These are phyloP conservation scores for Drosophila cognata DNA, from an alignment of 2,888 invertebrate genomes.

Conservation along the genomic window DNA sequence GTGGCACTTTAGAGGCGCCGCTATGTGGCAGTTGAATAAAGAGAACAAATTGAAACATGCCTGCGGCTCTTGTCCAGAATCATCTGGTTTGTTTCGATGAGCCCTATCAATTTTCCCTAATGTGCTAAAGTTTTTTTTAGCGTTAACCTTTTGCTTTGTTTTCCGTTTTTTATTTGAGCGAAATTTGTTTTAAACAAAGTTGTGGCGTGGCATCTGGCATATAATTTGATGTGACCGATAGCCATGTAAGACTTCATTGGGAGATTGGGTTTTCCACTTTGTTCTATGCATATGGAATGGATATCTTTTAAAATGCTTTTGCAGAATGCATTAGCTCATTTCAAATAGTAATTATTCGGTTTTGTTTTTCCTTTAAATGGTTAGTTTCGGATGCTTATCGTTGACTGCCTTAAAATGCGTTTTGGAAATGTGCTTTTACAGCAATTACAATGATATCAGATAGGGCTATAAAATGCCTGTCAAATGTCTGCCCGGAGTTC, in stretches of 20 bases:
- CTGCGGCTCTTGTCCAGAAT: neutral
- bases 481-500: neutral
- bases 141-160: neutral
- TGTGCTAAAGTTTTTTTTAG: neutral
- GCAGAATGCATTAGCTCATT: neutral
- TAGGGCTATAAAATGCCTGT: constrained; percentile 32
- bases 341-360: neutral
- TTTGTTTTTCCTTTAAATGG: neutral
- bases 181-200: neutral
- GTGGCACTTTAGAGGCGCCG: neutral
- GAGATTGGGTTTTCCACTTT: neutral
- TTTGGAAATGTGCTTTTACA: constrained; percentile 48
- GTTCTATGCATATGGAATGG: neutral
- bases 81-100: neutral
- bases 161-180: neutral
- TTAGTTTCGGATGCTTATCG: constrained; percentile 25
- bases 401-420: constrained; percentile 10
- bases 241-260: neutral
- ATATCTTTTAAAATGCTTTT: neutral
- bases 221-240: neutral
- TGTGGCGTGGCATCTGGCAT: neutral
- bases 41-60: neutral
- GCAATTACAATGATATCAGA: constrained; percentile 42
- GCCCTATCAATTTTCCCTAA: neutral
- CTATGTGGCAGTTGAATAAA: neutral